These are phyloP conservation scores for Linnaemya vulpina DNA, from an alignment of 2,888 invertebrate species.

Conservation along the genomic window DNA sequence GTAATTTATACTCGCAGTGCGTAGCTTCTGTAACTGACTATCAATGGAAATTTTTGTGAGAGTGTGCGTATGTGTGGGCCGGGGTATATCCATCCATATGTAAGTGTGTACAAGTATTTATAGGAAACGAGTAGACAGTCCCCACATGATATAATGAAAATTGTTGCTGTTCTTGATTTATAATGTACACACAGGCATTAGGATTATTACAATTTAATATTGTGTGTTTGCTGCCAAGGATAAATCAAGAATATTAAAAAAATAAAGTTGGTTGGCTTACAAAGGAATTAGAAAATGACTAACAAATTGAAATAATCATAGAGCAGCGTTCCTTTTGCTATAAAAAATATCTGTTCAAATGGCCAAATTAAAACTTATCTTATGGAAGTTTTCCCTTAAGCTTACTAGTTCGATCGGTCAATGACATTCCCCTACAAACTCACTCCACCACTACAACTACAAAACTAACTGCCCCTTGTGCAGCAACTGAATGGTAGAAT, in stretches of 20 bases:
- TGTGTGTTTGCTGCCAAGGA: slow-evolving; percentile 50
- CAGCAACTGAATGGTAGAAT: slow-evolving; percentile 5
- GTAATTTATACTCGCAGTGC: slow-evolving; percentile 6
- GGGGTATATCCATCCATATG: not conserved
- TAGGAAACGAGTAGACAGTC: slow-evolving; percentile 24
- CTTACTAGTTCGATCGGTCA: slow-evolving; percentile 39
- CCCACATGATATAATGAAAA: slow-evolving; percentile 40
- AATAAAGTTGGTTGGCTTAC: not conserved
- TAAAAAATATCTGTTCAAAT: slow-evolving; percentile 24
- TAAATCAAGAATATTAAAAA: slow-evolving; percentile 14
- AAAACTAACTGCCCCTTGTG: slow-evolving; percentile 30
- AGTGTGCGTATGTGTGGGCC: not conserved
- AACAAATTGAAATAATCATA: slow-evolving; percentile 39
- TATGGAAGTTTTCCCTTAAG: not conserved
- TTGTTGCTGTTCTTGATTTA: slow-evolving; percentile 45
- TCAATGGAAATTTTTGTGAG: not conserved
- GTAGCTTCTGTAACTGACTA: slow-evolving; percentile 6
- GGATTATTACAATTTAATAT: slow-evolving; percentile 30
- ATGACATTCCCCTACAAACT: slow-evolving; percentile 22
- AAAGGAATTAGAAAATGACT: not conserved
- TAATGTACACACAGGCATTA: slow-evolving; percentile 12
- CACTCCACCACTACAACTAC: not conserved
- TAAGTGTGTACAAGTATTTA: not conserved
- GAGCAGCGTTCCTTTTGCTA: not conserved
- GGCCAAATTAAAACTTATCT: not conserved